Evolutionary conservation across 2,888 invertebrate genomes (phyloP), one percentile per base, ranked within the genome.

Genomic region (Tetranychus piercei): DNA sequence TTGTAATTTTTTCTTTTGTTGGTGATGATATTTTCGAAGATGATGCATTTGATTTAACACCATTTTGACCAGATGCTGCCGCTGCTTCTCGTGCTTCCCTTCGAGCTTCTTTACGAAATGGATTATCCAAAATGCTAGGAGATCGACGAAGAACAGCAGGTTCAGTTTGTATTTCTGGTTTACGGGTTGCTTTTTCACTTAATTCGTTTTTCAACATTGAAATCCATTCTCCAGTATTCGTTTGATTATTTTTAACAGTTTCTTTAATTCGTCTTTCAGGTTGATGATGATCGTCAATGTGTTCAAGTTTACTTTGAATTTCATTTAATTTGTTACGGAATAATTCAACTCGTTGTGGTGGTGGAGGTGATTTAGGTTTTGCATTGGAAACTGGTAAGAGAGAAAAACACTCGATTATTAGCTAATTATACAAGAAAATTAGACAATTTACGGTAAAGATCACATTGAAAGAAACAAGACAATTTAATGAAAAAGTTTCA

Each of bases 151-250:
- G 15, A 55, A 55, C 55, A 2, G 55, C 9, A 15, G 55, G 55
- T 55, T 55, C 55, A 9, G 11, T 15, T 6, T 55, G 55, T 15
- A 55, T 55, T 9, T 55, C 55, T 3, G 55, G 55, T 55, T 55
- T 55, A 11, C 20, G n/a, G 11, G 69, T 6, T n/a, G n/a, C 34
- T 34, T 34, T 45, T 44, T 72, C 72, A 44, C 3, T 65, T 6
- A 73, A 22, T 55, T 73, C 73, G 55, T 55, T 73, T 23, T 73
- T 73, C n/a, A 73, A 34, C 55, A 55, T 44, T 7, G 23, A 23
- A 45, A 73, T 73, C 55, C 64, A 73, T 44, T 72, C 72, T 34
- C 72, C 72, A 18, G 20, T 71, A 11, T 71, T 71, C 23, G n/a
- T 71, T 18, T n/a, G 23, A 23, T 43, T 71, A 34, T 34, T 34